Base-by-base conservation (phyloP, 2,888 invertebrate species). In the Eristalinus aeneus region DNA sequence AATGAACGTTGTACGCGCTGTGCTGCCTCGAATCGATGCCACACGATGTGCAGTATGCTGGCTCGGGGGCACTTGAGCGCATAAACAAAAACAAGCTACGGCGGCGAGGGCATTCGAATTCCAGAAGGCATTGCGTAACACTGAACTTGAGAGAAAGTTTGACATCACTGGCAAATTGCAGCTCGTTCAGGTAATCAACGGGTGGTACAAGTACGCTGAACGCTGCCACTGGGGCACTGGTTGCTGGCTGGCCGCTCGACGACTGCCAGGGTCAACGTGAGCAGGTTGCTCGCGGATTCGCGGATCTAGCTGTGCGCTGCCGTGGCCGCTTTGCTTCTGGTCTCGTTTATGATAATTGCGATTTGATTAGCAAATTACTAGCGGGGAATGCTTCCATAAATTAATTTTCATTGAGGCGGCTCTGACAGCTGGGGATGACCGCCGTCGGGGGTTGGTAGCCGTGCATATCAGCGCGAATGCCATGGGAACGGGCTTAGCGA, bases 291-390 rank as follows among this genome's bases (percentile, higher is more conserved):
- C 63, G 64, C 46, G 16, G 46, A 46, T 46, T 46, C 8, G 8
- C 46, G 2, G 23, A 10, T 12, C 22, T 22, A 46, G 2, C 65
- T 0, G 27, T 20, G 23, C 10, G 27, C 27, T 39, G n/a, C 1
- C 1, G 36, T 46, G 31, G 39, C 27, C 61, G 56, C 9, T 56
- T 34, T 61, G 61, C 56, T 67, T 63, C 56, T 82, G 71, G 64
- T 65, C 87, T 87, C 58, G 78, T 83, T 87, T 83, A 87, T 87
- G 82, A 87, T 87, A 83, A 87, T 87, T 87, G 87, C 87, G 87
- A 87, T 83, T 87, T 87, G 87, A 87, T 87, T 87, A 87, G 87
- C 87, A 87, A 87, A 87, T 87, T 87, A 87, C 87, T 60, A 63
- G 68, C 74, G 87, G 82, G 82, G 82, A 86, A 86, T 86, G 77